A percentile compares a stretch with the other conserved stretches of the same genome.
Conservation (phyloP, 2,888 invertebrate species). For the Drosophila suboccidentalis region DNA sequence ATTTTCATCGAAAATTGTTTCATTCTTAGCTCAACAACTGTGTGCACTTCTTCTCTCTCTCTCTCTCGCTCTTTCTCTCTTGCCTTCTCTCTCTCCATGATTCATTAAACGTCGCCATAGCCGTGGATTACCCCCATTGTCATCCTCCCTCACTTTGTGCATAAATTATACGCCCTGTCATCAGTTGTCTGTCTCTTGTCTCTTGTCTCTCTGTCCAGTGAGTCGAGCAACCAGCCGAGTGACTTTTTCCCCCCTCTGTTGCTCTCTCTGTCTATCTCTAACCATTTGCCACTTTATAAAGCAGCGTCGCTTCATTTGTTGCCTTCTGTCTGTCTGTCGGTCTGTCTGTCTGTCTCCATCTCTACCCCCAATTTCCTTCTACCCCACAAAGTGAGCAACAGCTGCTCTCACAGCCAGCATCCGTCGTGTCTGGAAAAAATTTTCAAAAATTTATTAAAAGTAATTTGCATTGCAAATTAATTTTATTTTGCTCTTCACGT, state of each 20-base stretch:
- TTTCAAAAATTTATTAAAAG: constrained; percentile 64
- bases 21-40: background rate
- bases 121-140: background rate
- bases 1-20: background rate
- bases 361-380: background rate
- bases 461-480: constrained; percentile 76
- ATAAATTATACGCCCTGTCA: constrained; percentile 72
- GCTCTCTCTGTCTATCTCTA: background rate
- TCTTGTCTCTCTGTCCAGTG: constrained; percentile 32
- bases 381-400: constrained; percentile 51
- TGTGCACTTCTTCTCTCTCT: constrained; percentile 17
- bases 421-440: constrained; percentile 12
- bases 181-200: constrained; percentile 53
- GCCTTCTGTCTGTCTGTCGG: constrained; percentile 44
- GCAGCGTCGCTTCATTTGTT: constrained; percentile 67
- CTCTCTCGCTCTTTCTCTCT: background rate
- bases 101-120: constrained; percentile 40
- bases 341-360: constrained; percentile 19
- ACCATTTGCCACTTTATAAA: constrained; percentile 65
- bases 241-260: background rate
- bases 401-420: constrained; percentile 35
- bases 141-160: constrained; percentile 23
- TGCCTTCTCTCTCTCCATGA: constrained; percentile 10
- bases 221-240: constrained; percentile 14
- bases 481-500: constrained; percentile 39